phyloP scores from a whole-genome alignment of 2,113 vertebrate species.

The Catagonus wagneri region DNA sequence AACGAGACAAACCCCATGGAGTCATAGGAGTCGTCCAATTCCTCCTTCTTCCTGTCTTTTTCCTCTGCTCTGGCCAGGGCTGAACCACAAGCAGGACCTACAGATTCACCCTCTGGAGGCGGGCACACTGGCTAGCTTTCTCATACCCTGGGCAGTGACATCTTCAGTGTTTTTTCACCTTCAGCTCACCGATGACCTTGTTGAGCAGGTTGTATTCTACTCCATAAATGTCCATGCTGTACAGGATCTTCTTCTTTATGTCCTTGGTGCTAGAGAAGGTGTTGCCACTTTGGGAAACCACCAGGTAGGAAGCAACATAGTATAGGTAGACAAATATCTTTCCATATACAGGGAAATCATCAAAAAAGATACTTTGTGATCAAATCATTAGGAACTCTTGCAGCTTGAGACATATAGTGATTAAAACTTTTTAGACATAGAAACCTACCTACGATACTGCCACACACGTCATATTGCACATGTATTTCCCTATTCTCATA shows the following conservation, averaged over 20 bases:
- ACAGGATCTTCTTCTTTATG: slow-evolving; percentile 95
- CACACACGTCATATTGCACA: not conserved
- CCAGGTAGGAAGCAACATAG: slow-evolving; percentile 94
- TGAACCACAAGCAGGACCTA: slow-evolving; percentile 89
- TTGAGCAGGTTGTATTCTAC: slow-evolving; percentile 88
- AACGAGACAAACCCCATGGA: slow-evolving; percentile 97
- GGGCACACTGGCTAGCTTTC: slow-evolving; percentile 94
- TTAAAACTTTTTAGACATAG: not conserved
- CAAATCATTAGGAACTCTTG: not conserved
- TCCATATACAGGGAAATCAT: not conserved
- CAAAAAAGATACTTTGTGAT: not conserved
- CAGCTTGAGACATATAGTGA: not conserved
- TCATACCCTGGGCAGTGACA: slow-evolving; percentile 93
- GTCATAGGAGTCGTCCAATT: slow-evolving; percentile 95
- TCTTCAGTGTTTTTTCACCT: slow-evolving; percentile 94
- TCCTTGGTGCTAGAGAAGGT: slow-evolving; percentile 88
- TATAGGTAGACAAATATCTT: slow-evolving; percentile 62
- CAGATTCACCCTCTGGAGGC: slow-evolving; percentile 58
- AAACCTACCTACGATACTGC: not conserved
- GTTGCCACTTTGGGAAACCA: slow-evolving; percentile 90
- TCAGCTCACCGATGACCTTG: slow-evolving; percentile 93
- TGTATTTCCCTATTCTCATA: not conserved
- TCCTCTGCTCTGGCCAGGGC: slow-evolving; percentile 87
- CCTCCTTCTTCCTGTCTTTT: slow-evolving; percentile 95
- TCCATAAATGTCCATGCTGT: slow-evolving; percentile 94